These are phyloP conservation scores for Ditylenchus dipsaci DNA, from an alignment of 1,140 invertebrate genomes.

Conservation along the genomic window DNA sequence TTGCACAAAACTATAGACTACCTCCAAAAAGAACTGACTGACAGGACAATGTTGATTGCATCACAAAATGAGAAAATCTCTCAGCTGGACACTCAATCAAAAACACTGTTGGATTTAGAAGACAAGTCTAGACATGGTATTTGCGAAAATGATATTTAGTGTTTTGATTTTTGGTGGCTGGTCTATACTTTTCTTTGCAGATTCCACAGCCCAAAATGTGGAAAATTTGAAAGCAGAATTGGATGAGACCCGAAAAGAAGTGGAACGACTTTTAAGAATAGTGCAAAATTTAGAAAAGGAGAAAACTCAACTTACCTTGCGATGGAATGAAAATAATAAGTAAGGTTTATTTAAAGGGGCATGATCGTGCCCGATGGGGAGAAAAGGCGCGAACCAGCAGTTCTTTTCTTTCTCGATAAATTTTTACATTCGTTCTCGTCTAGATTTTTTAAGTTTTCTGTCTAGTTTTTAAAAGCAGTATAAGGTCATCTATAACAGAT, in stretches of 20 bases:
- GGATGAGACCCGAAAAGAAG: constrained; percentile 35
- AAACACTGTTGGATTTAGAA: not conserved
- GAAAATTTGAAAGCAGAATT: constrained; percentile 21
- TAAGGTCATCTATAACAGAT: too few species aligned
- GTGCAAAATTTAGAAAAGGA: constrained; percentile 31
- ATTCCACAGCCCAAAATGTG: not conserved
- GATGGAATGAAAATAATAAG: constrained; percentile 1
- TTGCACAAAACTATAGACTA: constrained; percentile 30
- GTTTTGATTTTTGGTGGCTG: not conserved
- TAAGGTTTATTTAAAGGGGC: too few species aligned
- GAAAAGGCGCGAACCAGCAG: too few species aligned
- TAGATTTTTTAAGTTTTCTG: too few species aligned
- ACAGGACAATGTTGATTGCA: constrained; percentile 40
- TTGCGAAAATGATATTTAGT: not conserved
- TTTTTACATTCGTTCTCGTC: too few species aligned
- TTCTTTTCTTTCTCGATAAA: too few species aligned
- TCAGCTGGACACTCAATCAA: constrained; percentile 36
- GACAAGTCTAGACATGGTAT: not conserved
- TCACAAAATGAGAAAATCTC: constrained; percentile 50
- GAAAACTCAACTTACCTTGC: constrained; percentile 8
- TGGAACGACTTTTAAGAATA: constrained; percentile 26
- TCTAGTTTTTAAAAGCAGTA: too few species aligned
- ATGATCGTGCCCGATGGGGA: too few species aligned
- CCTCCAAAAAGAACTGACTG: constrained; percentile 40
- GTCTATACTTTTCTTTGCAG: too few species aligned